phyloP scores from a whole-genome alignment of 2,888 invertebrate genomes.

The Acanthococcus lagerstroemiae region DNA sequence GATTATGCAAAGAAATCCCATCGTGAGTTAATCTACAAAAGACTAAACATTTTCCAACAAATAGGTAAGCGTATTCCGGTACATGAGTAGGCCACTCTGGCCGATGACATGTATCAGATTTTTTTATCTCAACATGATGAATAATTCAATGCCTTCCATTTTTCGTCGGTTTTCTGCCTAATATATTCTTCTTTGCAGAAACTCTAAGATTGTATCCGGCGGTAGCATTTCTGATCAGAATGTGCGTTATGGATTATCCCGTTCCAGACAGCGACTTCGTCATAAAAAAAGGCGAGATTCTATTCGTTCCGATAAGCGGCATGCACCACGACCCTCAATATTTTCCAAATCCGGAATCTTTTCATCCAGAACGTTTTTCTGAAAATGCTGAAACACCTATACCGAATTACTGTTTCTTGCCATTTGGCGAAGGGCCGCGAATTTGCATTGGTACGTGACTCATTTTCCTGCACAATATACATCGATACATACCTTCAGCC shows the following conservation, averaged over 20 bases:
- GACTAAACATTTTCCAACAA: neutral
- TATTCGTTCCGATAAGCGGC: constrained; percentile 48
- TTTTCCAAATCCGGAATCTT: constrained; percentile 49
- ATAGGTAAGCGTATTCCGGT: neutral
- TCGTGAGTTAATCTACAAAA: neutral
- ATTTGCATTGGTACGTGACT: constrained; percentile 41
- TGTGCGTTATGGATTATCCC: constrained; percentile 46
- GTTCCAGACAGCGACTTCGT: constrained; percentile 46
- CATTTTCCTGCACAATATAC: too few species aligned
- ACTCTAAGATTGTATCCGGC: constrained; percentile 51
- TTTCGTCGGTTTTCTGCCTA: neutral
- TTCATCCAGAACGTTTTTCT: constrained; percentile 50
- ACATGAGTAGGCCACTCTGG: neutral
- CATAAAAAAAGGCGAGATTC: constrained; percentile 47
- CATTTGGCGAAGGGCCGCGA: constrained; percentile 43
- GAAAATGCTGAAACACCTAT: constrained; percentile 47
- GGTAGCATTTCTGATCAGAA: constrained; percentile 46
- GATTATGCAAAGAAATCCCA: neutral
- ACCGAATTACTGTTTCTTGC: constrained; percentile 45
- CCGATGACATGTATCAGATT: neutral
- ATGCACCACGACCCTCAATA: constrained; percentile 50
- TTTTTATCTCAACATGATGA: neutral
- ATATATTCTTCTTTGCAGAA: constrained; percentile 42
- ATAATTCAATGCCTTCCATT: neutral
- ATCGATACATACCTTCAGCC: neutral